A percentile compares a stretch with the other conserved stretches of the same genome.
Conservation (phyloP, 2,888 invertebrate species). For the Melanchra persicariae region DNA sequence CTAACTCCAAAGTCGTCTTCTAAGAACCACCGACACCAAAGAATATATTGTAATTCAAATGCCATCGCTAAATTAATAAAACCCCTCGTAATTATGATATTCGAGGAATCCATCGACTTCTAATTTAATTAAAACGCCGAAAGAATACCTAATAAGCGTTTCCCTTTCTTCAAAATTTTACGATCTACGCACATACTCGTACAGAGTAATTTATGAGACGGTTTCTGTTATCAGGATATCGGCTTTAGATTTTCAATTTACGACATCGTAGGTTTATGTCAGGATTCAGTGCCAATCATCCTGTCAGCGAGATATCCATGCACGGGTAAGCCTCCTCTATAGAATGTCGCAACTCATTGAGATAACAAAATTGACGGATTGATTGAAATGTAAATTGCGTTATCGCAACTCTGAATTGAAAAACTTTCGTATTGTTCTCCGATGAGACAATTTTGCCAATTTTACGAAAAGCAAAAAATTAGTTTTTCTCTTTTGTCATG, state of each 20-base stretch:
- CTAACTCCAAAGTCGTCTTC: background rate
- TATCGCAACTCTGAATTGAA: background rate
- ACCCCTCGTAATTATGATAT: background rate
- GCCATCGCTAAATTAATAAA: constrained; percentile 10
- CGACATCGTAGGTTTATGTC: background rate
- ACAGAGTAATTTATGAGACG: background rate
- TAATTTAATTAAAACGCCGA: constrained; percentile 15
- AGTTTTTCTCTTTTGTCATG: background rate
- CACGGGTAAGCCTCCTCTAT: background rate
- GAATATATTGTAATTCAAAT: background rate
- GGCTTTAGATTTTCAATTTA: constrained; percentile 1
- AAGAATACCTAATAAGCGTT: constrained; percentile 2
- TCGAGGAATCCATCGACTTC: background rate
- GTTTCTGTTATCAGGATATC: constrained; percentile 6
- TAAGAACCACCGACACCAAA: background rate
- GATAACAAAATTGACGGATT: background rate
- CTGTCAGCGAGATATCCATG: background rate
- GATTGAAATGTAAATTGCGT: constrained; percentile 18
- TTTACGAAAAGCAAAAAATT: background rate
- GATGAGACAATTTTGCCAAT: constrained; percentile 11
- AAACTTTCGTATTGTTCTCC: constrained; percentile 4
- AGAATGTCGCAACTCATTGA: background rate
- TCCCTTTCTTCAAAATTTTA: background rate
- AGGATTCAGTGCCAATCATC: background rate
- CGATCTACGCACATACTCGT: background rate